phyloP scores from a whole-genome alignment of 2,888 invertebrate genomes.

The Leucozona laternaria region DNA sequence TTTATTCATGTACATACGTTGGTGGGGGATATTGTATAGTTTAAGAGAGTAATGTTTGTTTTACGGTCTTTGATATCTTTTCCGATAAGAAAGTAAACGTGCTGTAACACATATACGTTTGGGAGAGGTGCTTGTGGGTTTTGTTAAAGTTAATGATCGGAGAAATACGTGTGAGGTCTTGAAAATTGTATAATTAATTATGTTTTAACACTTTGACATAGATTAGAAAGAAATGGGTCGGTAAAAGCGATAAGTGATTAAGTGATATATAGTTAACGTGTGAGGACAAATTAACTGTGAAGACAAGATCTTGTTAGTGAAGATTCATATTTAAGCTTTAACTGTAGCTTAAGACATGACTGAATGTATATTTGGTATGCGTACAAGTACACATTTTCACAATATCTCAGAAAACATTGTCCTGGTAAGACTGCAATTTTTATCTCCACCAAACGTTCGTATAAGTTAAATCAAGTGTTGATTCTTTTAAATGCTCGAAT shows the following conservation, averaged over 20 bases:
- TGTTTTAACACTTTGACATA: neutral
- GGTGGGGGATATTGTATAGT: slow-evolving; percentile 1
- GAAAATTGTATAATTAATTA: neutral
- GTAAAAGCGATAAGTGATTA: neutral
- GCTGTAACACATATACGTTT: neutral
- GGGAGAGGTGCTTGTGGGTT: neutral
- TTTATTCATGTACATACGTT: neutral
- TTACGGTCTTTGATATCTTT: neutral
- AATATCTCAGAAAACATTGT: no score
- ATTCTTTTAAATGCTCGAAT: no score
- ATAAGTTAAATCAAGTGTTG: no score
- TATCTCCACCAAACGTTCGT: no score
- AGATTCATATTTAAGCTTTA: no score
- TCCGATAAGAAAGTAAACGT: slow-evolving; percentile 14
- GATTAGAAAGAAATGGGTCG: neutral
- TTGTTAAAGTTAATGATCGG: neutral
- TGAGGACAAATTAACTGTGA: no score
- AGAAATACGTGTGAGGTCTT: neutral
- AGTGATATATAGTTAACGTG: no score
- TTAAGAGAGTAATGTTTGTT: slow-evolving; percentile 21
- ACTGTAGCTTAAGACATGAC: no score
- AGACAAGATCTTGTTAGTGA: no score
- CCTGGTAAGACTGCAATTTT: no score
- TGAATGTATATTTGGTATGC: no score
- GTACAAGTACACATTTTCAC: no score